Evolutionary conservation across 2,797 vertebrate species (phyloP).

Genomic region (Premnoplex brunnescens): DNA sequence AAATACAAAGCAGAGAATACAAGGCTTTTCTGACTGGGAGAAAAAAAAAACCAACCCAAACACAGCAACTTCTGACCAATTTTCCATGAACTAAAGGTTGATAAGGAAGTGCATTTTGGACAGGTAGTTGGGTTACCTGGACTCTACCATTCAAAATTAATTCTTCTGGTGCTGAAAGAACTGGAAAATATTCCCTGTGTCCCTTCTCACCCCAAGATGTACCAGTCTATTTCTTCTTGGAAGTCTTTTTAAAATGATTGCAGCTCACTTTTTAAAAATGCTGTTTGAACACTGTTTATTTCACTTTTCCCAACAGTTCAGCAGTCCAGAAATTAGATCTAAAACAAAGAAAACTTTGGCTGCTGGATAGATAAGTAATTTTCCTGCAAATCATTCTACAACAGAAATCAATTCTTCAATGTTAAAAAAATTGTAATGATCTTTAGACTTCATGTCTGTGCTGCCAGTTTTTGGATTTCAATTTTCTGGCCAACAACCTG

Average conservation of each 20-base stretch:
- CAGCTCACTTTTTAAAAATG: background rate
- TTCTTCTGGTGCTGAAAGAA: background rate
- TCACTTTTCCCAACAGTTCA: background rate
- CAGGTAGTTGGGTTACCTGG: background rate
- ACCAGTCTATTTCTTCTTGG: background rate
- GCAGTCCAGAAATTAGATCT: background rate
- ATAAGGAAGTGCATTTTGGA: background rate
- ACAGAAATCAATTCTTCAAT: background rate
- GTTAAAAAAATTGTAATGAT: background rate
- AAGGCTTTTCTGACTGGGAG: background rate
- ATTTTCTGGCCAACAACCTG: background rate
- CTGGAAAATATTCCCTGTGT: background rate
- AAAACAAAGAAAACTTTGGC: background rate
- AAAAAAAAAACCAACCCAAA: background rate
- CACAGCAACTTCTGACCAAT: background rate
- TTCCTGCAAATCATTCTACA: constrained; percentile 14
- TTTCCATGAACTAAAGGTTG: background rate
- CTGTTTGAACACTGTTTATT: background rate
- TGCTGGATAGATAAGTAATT: background rate
- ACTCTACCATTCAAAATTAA: background rate
- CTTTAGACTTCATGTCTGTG: background rate
- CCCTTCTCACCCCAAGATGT: background rate
- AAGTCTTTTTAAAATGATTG: background rate
- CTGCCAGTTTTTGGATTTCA: background rate
- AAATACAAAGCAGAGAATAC: background rate